Percentiles rank a stretch among this genome's conserved stretches.
phyloP scores from a whole-genome alignment of 2,113 vertebrate species.

The Macrotis lagotis region DNA sequence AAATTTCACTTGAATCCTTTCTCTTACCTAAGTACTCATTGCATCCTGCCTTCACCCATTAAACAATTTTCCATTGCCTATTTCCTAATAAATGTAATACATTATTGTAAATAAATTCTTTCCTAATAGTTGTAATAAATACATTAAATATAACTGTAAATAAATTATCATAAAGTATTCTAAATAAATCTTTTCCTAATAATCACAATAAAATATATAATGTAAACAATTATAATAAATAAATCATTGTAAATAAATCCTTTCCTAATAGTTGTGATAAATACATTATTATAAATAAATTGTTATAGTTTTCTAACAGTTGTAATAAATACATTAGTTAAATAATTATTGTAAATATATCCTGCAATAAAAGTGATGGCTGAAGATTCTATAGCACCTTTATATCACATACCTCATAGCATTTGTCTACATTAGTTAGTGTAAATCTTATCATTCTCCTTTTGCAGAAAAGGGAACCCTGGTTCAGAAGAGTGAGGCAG shows the following conservation, averaged over 20 bases:
- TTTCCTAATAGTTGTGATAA: no score
- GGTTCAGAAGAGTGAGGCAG: neutral
- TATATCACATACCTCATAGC: neutral
- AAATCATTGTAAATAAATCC: neutral
- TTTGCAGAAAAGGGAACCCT: neutral
- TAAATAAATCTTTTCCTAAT: no score
- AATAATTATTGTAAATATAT: neutral
- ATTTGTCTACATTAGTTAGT: neutral
- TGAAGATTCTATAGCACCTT: neutral
- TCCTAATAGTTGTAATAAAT: no score
- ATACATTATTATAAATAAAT: no score
- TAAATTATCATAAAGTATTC: no score
- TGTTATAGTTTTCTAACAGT: no score
- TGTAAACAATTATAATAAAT: neutral
- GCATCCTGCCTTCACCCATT: neutral
- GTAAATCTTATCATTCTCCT: neutral
- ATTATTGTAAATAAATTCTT: no score
- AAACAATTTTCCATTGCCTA: neutral
- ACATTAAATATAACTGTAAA: no score
- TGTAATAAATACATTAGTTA: neutral
- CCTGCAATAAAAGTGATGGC: neutral
- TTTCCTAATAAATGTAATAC: neutral
- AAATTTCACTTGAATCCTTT: neutral
- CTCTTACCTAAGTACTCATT: neutral
- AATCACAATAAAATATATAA: neutral